phyloP scores from a whole-genome alignment of 64 coral and sea anemone species.

The Trachythela sp. region DNA sequence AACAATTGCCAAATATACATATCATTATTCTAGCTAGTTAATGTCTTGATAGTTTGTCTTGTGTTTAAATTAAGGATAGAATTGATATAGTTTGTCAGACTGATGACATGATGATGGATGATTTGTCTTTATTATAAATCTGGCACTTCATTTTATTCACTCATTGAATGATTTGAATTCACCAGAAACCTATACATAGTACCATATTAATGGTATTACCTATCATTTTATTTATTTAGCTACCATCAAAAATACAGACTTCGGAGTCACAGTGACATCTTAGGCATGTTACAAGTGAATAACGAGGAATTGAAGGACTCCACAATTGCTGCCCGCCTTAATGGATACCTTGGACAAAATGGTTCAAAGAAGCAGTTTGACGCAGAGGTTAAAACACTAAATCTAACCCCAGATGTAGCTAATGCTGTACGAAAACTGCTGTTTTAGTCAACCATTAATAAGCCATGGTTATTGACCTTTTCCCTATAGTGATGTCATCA shows the following conservation, averaged over 20 bases:
- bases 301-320: conserved; percentile 74
- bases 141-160: no score
- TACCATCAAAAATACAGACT: conserved; percentile 97
- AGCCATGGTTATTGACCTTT: not conserved
- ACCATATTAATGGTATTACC: not conserved
- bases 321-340: conserved; percentile 62
- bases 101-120: no score
- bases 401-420: conserved; percentile 47
- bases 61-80: no score
- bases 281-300: conserved; percentile 57
- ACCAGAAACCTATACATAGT: not conserved
- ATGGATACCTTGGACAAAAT: conserved; percentile 77
- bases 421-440: conserved; percentile 41
- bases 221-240: conserved; percentile 23
- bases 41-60: no score
- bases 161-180: no score
- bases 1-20: no score
- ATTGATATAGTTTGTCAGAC: no score
- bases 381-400: conserved; percentile 48
- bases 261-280: conserved; percentile 38
- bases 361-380: conserved; percentile 39
- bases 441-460: not conserved
- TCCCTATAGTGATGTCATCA: not conserved
- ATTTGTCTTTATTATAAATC: no score
- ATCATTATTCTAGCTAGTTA: no score